Evolutionary conservation across 2,888 invertebrate genomes (phyloP), one percentile per base, ranked within the genome.

Genomic region (Epistrophella euchroma): DNA sequence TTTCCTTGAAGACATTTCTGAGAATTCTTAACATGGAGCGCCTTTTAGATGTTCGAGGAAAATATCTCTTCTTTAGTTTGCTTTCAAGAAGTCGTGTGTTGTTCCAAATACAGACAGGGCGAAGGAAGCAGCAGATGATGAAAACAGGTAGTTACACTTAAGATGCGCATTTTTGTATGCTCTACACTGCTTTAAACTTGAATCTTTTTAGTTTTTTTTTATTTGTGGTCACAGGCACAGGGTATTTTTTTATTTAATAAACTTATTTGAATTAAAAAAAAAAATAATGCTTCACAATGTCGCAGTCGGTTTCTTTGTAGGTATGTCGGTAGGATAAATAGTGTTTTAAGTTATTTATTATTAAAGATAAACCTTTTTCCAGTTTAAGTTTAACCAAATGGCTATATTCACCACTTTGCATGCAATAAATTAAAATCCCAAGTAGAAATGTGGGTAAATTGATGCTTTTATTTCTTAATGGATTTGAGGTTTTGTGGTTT

Each of bases 71-170:
- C 45, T 45, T 15, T 17, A 47, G 17, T 25, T 47, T n/a, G 10
- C 22, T 62, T 62, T 37, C 13, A 45, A 19, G 32, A 45, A 19
- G 40, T 58, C 71, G 45, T 73, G 73, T 68, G 78, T 62, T 83
- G 78, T 62, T 83, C 73, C 52, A 62, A 62, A 71, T 71, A 50
- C 71, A 52, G 75, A 40, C 64, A 60, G 71, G 78, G 62, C 56
- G 70, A 83, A 56, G 62, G 62, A 70, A 78, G 50, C 56, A 78
- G 43, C 70, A 62, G 55, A 66, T 52, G 47, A 68, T 60, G 28
- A 75, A 75, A 85, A 85, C 84, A 85, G 84, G 84, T 85, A 85
- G 84, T 80, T 71, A 70, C 79, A 79, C 56, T 84, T 71, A 71
- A 71, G 71, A 84, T 71, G 73, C 55, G 62, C 62, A 74, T 83